Evolutionary conservation across 2,888 invertebrate genomes (phyloP).

Genomic region (Nemurella pictetii): DNA sequence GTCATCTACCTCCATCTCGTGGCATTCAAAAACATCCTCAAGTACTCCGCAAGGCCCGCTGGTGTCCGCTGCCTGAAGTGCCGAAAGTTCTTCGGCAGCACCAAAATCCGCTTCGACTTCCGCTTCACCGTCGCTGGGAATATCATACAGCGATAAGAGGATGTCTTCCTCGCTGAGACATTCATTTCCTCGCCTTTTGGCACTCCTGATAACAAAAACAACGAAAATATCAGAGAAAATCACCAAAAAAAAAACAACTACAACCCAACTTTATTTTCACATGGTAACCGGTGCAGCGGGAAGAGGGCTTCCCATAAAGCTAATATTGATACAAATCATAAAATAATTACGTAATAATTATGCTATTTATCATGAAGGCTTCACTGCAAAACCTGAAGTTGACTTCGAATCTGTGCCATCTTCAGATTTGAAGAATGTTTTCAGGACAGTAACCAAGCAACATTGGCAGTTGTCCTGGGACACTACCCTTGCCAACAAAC

Average conservation of each 20-base stretch:
- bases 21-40: background rate
- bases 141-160: background rate
- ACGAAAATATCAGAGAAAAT: background rate
- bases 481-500: background rate
- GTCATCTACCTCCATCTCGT: background rate
- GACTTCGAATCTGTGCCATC: no score
- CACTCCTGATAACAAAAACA: background rate
- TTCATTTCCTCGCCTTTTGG: background rate
- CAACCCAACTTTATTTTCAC: background rate
- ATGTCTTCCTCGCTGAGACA: background rate
- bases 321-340: no score
- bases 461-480: no score
- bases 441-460: no score
- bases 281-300: background rate
- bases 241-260: background rate
- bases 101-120: constrained; percentile 9
- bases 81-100: background rate
- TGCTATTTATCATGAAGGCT: background rate
- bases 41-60: background rate
- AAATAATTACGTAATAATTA: no score
- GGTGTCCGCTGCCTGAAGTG: background rate
- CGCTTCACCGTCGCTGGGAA: constrained; percentile 15
- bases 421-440: no score
- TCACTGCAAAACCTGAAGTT: background rate
- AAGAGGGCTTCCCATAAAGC: constrained; percentile 8